Base-by-base conservation (phyloP, 2,888 invertebrate genomes). In the Vandiemenella viatica region DNA sequence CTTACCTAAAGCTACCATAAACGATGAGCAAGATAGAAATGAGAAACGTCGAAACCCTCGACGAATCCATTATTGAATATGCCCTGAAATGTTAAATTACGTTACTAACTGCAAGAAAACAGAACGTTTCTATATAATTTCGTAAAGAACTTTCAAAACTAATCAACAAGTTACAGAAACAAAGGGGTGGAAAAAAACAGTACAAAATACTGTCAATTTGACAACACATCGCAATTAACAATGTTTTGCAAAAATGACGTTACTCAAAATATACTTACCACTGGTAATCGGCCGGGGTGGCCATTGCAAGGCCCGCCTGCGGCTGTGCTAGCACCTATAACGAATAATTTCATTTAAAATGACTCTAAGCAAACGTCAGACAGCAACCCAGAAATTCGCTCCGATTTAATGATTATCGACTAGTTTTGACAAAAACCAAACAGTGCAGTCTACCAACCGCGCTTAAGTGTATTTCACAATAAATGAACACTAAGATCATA, bases 21-120 rank as follows among this genome's bases (percentile, higher is more conserved):
- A 96, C 93, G 62, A 96, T 96, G 57, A 96, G 78, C 60, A 95
- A 77, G 77, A 96, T 95, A 58, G 95, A 95, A 69, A 96, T 95
- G 59, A 95, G 76, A 71, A 95, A 96, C 59, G 95, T 96, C 47
- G 93, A 95, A 54, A 96, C 88, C 62, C 95, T 79, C 57, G 93
- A 95, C 47, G 95, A 93, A 73, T 96, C 96, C 85, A 96, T 90
- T 66, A 95, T 86, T 67, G 89, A 88, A 68, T 92, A 91, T 50
- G 91, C 90, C 89, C 93, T 78, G 60, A 40, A 59, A 60, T 48
- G 43, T 51, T 49, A 46, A 46, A 50, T 23, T 8, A 23, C n/a
- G n/a, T n/a, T n/a, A n/a, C n/a, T n/a, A n/a, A n/a, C n/a, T n/a
- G n/a, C n/a, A n/a, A n/a, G n/a, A n/a, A n/a, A n/a, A n/a, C n/a